Evolutionary conservation across 2,797 vertebrate species (phyloP), one percentile per base, ranked within the genome.

Genomic region (Psittacula echo): DNA sequence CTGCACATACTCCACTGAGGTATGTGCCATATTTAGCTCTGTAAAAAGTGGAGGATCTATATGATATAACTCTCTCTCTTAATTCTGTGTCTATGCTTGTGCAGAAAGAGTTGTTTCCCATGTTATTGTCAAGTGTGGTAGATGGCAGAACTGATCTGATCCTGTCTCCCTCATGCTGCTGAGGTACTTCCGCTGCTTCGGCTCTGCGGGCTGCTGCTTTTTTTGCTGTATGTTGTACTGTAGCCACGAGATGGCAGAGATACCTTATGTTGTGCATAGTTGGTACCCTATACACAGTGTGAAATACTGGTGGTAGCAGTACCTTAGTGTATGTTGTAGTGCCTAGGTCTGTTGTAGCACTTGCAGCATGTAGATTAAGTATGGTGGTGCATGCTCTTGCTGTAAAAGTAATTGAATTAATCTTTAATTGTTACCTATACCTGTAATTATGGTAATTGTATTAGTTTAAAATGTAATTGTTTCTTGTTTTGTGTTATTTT

Each of bases 231-330:
- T 18, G 1, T 19, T 37, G 3, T 27, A 7, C 32, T 41, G 24
- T 44, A n/a, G 32, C 92, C 92, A 51, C 54, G 44, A 2, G 67
- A 85, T 92, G 92, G 90, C 80, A 79, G 88, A 60, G 34, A 10
- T 47, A 20, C 19, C 37, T 24, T 32, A 10, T 2, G 1, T 0
- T 80, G 19, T 41, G 24, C 5, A 1, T 12, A 9, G 18, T 24
- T 3, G 9, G 42, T 27, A 23, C 19, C 4, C 27, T 47, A 8
- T 18, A 4, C 5, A 1, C 8, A 9, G 1, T 15, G 5, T 53
- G 4, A 62, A 22, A 8, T 51, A 5, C 1, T 37, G 8, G 42
- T 73, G 32, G 32, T 15, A 18, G 21, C n/a, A 26, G 9, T 42
- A 3, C n/a, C 30, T 76, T 20, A n/a, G 15, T 18, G 14, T 24